These are phyloP conservation scores for Laticauda colubrina DNA, from an alignment of 2,113 vertebrate species.

Conservation along the genomic window DNA sequence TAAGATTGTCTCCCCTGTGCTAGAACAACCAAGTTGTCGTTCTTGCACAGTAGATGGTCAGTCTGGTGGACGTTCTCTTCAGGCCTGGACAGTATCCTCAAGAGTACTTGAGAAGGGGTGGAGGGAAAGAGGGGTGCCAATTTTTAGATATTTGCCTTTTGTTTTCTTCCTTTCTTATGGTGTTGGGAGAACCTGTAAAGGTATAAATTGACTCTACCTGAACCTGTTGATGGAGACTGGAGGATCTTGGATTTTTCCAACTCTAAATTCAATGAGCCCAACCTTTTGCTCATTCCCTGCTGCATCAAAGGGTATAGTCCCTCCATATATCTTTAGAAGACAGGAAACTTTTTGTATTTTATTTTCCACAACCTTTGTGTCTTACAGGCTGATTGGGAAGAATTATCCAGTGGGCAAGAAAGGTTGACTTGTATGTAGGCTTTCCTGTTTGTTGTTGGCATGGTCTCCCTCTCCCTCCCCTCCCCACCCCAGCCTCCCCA, in stretches of 20 bases:
- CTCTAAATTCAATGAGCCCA: background rate
- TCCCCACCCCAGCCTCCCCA: background rate
- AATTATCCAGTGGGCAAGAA: background rate
- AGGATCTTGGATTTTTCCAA: background rate
- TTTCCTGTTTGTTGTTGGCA: background rate
- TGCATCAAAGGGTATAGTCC: background rate
- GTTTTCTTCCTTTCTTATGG: background rate
- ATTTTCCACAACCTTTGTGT: conserved; percentile 9
- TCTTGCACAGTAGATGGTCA: background rate
- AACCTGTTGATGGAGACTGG: background rate
- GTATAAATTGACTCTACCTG: background rate
- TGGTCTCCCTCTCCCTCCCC: background rate
- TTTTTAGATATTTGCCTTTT: background rate
- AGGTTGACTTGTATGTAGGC: background rate
- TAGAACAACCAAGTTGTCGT: background rate
- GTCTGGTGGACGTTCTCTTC: background rate
- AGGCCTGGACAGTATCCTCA: background rate
- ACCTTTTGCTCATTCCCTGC: background rate
- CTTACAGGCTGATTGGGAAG: conserved; percentile 10
- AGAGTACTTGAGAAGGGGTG: background rate
- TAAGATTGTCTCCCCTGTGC: background rate
- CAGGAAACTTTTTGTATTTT: background rate
- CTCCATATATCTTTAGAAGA: background rate
- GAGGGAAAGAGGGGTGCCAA: background rate
- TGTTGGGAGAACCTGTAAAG: background rate